phyloP scores from a whole-genome alignment of 2,888 invertebrate species.

The Megalurothrips usitatus region DNA sequence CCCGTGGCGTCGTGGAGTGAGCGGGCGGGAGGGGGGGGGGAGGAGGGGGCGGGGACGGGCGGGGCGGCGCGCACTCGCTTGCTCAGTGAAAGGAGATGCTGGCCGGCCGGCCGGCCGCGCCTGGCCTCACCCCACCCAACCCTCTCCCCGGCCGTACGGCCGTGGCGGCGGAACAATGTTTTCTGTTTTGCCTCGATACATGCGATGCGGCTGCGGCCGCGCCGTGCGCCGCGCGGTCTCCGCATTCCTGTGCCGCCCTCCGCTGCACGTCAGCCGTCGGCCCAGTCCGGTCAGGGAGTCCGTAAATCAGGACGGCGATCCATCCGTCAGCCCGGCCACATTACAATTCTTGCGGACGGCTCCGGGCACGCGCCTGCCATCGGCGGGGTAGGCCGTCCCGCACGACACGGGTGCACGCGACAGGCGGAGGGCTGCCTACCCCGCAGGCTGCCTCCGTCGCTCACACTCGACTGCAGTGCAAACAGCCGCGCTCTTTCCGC shows the following conservation, averaged over 20 bases:
- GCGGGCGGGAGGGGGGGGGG: background rate
- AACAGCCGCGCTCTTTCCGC: no score
- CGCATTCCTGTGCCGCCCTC: background rate
- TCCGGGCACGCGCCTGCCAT: no score
- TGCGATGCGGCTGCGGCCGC: background rate
- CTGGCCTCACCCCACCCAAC: background rate
- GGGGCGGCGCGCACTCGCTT: background rate
- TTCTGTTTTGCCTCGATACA: conserved; percentile 4
- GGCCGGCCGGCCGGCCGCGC: background rate
- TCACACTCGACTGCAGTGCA: no score
- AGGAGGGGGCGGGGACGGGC: background rate
- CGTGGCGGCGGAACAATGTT: conserved; percentile 3
- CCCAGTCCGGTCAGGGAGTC: no score
- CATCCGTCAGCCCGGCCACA: no score
- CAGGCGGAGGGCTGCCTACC: no score
- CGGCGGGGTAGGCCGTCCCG: no score
- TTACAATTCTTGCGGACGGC: no score
- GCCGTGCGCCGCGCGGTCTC: background rate
- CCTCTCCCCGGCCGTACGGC: background rate
- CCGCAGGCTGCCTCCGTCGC: no score
- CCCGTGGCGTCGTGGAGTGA: background rate
- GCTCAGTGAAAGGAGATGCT: conserved; percentile 20
- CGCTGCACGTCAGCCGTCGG: no score
- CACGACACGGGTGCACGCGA: no score
- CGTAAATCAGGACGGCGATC: no score